Percentiles rank a stretch among this genome's conserved stretches.
Evolutionary conservation across 2,113 vertebrate species (phyloP).

Genomic region (Bagarius yarrelli): DNA sequence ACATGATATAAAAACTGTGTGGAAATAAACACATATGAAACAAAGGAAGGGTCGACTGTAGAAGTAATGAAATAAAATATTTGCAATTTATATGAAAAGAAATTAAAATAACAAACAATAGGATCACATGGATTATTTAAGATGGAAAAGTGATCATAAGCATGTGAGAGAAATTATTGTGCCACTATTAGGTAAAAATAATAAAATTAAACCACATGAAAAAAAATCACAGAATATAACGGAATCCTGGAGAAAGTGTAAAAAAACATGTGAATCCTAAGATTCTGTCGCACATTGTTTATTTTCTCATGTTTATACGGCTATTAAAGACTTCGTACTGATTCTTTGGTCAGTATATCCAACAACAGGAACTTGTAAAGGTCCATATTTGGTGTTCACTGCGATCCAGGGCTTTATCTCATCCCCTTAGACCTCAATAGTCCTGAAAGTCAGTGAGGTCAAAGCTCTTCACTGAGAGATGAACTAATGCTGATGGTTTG

Average conservation of each 20-base stretch:
- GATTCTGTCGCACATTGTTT: background rate
- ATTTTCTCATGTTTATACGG: background rate
- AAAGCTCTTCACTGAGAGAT: constrained; percentile 15
- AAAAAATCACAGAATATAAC: background rate
- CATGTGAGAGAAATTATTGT: too few species aligned
- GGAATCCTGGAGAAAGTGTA: background rate
- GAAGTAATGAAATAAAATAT: too few species aligned
- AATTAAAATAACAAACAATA: too few species aligned
- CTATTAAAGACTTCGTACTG: background rate
- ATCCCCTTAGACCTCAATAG: constrained; percentile 10
- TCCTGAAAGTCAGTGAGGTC: constrained; percentile 19
- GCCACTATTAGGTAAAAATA: too few species aligned
- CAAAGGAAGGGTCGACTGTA: too few species aligned
- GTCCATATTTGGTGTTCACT: constrained; percentile 4
- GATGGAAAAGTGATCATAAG: too few species aligned
- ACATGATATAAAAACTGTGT: too few species aligned
- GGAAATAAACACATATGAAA: too few species aligned
- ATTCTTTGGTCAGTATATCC: background rate
- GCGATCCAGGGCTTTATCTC: constrained; percentile 63
- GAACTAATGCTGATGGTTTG: background rate
- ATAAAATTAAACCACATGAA: background rate
- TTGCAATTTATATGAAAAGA: too few species aligned
- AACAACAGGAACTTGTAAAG: background rate
- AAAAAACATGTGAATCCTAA: background rate
- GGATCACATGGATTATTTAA: too few species aligned